These are phyloP conservation scores for Sarcophaga subvicina DNA, from an alignment of 2,888 invertebrate genomes.

Conservation along the genomic window DNA sequence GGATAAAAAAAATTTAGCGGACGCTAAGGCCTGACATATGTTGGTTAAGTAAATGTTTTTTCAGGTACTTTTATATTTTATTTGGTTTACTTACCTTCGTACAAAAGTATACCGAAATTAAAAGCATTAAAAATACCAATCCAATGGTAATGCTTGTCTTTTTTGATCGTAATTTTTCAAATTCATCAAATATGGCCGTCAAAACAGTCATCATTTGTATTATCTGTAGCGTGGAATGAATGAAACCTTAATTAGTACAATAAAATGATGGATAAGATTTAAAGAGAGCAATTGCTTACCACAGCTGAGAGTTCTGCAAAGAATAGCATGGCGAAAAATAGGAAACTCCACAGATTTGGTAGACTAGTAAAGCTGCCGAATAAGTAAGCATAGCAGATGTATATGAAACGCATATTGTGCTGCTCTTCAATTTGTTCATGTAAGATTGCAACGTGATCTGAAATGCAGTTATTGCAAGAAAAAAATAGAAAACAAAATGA, in stretches of 20 bases:
- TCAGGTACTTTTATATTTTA: no score
- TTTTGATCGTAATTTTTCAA: conserved; percentile 74
- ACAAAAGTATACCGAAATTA: conserved; percentile 76
- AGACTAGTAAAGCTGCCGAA: conserved; percentile 76
- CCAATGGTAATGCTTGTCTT: conserved; percentile 73
- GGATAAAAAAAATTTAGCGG: no score
- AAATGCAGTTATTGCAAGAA: conserved; percentile 10
- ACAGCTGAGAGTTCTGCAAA: conserved; percentile 88
- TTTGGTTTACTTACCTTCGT: conserved; percentile 75
- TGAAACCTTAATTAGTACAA: background rate
- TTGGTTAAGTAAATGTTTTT: background rate
- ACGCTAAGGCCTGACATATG: no score
- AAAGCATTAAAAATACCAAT: conserved; percentile 71
- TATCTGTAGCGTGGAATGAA: conserved; percentile 71
- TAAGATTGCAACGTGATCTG: conserved; percentile 77
- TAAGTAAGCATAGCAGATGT: conserved; percentile 76
- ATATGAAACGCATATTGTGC: conserved; percentile 78
- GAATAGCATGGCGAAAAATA: conserved; percentile 90
- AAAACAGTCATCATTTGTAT: conserved; percentile 78
- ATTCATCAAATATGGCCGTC: conserved; percentile 79
- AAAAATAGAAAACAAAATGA: no score
- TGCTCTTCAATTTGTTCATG: conserved; percentile 76
- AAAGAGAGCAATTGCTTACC: conserved; percentile 83
- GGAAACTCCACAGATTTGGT: conserved; percentile 86
- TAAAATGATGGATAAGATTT: background rate